Evolutionary conservation across 2,113 vertebrate species (phyloP).

Genomic region (Psammodynastes pulverulentus): DNA sequence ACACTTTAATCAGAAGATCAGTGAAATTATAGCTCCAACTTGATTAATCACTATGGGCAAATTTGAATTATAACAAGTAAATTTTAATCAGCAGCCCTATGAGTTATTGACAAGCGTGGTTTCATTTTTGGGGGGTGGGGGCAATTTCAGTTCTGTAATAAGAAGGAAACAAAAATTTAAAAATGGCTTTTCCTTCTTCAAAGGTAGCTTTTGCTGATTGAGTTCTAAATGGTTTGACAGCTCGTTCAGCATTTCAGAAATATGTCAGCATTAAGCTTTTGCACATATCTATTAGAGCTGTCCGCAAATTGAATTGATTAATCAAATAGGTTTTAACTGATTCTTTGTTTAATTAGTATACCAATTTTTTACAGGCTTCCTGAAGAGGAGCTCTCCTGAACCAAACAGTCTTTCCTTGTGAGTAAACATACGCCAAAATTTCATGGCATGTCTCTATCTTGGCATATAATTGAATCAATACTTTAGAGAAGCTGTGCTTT

Average conservation of each 20-base stretch:
- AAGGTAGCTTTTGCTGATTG: not conserved
- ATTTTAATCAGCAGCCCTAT: conserved; percentile 5
- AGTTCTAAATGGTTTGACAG: not conserved
- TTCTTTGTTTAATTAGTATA: not conserved
- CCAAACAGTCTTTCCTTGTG: too few species aligned
- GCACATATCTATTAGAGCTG: not conserved
- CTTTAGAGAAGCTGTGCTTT: not conserved
- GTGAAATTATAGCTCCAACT: conserved; percentile 6
- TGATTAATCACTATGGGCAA: not conserved
- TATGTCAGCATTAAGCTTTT: not conserved
- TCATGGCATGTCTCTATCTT: not conserved
- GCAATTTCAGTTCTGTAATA: not conserved
- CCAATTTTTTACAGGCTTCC: not conserved
- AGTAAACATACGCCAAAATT: not conserved
- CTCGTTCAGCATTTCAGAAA: not conserved
- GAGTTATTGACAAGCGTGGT: not conserved
- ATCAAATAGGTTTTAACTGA: not conserved
- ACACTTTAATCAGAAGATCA: conserved; percentile 10
- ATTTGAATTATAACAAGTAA: not conserved
- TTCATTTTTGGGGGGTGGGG: not conserved
- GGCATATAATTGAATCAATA: not conserved
- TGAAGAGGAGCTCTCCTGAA: not conserved
- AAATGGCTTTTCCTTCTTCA: not conserved
- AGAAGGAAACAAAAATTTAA: not conserved
- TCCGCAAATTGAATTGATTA: not conserved